Evolutionary conservation across 2,888 invertebrate genomes (phyloP).

Genomic region (Erynnis tages): DNA sequence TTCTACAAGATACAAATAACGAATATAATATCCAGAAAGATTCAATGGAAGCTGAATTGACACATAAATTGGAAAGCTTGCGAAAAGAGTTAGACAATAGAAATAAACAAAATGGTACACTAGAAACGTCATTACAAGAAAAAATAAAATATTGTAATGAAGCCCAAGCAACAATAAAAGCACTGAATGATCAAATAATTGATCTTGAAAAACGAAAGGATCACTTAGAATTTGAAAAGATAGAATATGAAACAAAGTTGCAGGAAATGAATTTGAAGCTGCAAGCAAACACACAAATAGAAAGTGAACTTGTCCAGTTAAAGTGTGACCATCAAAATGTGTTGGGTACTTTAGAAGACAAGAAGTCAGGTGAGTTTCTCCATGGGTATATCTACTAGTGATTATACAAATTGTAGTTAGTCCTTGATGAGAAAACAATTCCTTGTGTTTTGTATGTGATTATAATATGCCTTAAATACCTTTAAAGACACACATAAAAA

Average conservation of each 20-base stretch:
- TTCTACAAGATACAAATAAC: conserved; percentile 40
- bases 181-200: conserved; percentile 16
- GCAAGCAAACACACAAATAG: conserved; percentile 45
- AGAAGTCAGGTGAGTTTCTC: too few relatives aligned
- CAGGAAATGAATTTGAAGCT: conserved; percentile 27
- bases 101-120: conserved; percentile 35
- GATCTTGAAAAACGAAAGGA: conserved; percentile 21
- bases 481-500: too few relatives aligned
- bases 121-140: conserved; percentile 32
- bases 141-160: conserved; percentile 18
- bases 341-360: too few relatives aligned
- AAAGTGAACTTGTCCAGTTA: conserved; percentile 30
- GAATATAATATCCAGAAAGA: conserved; percentile 44
- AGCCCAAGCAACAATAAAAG: conserved; percentile 9
- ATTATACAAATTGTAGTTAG: too few relatives aligned
- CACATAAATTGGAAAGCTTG: conserved; percentile 40
- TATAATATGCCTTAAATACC: too few relatives aligned
- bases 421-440: too few relatives aligned
- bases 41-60: conserved; percentile 31
- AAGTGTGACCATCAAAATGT: conserved; percentile 35
- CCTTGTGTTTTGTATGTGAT: too few relatives aligned
- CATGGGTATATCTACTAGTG: too few relatives aligned
- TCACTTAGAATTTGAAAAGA: conserved; percentile 29
- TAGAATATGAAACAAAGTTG: conserved; percentile 14
- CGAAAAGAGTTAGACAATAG: conserved; percentile 41